Percentiles rank a stretch among this genome's conserved stretches.
These are phyloP conservation scores for Orussus abietinus DNA, from an alignment of 1,140 invertebrate genomes.

Conservation along the genomic window DNA sequence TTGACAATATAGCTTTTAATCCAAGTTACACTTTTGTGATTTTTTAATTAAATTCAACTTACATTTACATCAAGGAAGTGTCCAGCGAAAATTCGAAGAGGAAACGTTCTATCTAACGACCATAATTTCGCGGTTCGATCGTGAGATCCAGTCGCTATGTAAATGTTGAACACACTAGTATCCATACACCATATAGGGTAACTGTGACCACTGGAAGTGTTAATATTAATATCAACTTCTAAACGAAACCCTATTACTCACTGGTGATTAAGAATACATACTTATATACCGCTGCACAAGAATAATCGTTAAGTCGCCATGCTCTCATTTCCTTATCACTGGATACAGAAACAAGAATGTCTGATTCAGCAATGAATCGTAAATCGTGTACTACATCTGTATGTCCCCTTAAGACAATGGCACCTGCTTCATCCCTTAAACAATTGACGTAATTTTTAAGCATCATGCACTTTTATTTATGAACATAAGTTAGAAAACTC, in stretches of 20 bases:
- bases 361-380: conserved; percentile 58
- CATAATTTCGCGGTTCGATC: conserved; percentile 83
- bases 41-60: conserved; percentile 38
- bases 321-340: conserved; percentile 73
- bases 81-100: conserved; percentile 75
- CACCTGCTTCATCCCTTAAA: conserved; percentile 52
- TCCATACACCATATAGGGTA: conserved; percentile 85
- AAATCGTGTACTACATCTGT: conserved; percentile 70
- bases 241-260: conserved; percentile 12
- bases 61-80: conserved; percentile 82
- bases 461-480: conserved; percentile 1
- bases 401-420: conserved; percentile 66
- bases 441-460: conserved; percentile 1
- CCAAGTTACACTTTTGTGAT: too few species aligned
- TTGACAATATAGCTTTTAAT: too few species aligned
- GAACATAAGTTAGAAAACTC: conserved; percentile 1
- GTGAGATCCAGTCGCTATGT: conserved; percentile 77
- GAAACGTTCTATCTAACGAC: conserved; percentile 76
- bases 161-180: conserved; percentile 67
- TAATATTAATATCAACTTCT: not conserved
- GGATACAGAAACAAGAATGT: conserved; percentile 69
- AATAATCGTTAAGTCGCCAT: conserved; percentile 65
- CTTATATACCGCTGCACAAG: conserved; percentile 69
- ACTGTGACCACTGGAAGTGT: conserved; percentile 67
- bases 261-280: conserved; percentile 33